These are phyloP conservation scores for Alcedo atthis DNA, from an alignment of 2,797 vertebrate genomes.

Conservation along the genomic window DNA sequence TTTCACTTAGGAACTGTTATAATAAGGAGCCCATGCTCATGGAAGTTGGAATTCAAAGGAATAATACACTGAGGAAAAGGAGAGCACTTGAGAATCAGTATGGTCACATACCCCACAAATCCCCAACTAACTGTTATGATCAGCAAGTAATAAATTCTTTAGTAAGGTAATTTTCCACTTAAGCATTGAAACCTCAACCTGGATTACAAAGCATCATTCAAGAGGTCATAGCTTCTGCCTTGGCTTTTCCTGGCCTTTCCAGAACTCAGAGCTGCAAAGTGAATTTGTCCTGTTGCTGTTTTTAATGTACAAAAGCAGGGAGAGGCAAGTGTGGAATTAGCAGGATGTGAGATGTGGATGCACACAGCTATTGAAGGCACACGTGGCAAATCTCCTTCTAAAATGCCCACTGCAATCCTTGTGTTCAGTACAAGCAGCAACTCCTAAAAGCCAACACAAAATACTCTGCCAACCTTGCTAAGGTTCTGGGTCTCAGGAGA, in stretches of 20 bases:
- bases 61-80: conserved; percentile 24
- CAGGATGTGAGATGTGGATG: background rate
- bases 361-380: background rate
- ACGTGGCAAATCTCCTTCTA: background rate
- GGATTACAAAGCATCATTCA: background rate
- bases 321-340: background rate
- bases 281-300: background rate
- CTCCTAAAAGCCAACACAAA: background rate
- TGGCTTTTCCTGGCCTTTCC: background rate
- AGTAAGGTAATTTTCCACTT: conserved; percentile 18
- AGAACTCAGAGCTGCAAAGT: background rate
- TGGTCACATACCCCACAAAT: background rate
- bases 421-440: background rate
- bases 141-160: conserved; percentile 26
- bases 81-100: background rate
- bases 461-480: background rate
- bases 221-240: background rate
- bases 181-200: background rate
- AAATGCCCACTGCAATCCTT: background rate
- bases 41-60: conserved; percentile 22
- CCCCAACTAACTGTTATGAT: background rate
- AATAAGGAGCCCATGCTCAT: background rate
- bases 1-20: conserved; percentile 14
- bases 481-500: background rate
- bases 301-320: background rate